phyloP scores from a whole-genome alignment of 1,140 invertebrate species.

The Brachionus paranguensis region DNA sequence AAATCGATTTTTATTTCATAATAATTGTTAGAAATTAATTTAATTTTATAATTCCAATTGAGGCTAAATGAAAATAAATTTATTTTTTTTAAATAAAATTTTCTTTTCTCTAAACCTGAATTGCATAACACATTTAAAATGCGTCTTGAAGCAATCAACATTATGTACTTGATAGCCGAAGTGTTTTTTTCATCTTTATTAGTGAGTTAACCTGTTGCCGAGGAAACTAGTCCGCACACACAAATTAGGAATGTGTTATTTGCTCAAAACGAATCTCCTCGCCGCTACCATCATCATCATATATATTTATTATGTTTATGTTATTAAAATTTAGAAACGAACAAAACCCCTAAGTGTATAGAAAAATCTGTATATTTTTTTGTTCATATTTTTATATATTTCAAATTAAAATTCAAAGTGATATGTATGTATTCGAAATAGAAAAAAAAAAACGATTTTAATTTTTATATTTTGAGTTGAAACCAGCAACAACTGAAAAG shows the following conservation, averaged over 20 bases:
- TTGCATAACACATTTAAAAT: neutral
- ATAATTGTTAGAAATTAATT: neutral
- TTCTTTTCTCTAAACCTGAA: neutral
- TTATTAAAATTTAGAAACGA: conserved; percentile 23
- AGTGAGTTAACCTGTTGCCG: neutral
- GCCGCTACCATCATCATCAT: neutral
- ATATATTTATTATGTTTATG: conserved; percentile 30
- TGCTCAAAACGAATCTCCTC: neutral
- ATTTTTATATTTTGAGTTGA: neutral
- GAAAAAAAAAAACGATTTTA: neutral
- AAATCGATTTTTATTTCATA: neutral
- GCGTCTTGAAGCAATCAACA: neutral
- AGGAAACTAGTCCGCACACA: neutral
- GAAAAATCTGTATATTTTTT: conserved; percentile 7
- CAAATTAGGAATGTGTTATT: neutral
- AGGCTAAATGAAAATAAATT: neutral
- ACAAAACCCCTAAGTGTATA: neutral
- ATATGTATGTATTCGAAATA: conserved; percentile 20
- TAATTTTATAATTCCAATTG: neutral
- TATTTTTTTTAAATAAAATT: neutral
- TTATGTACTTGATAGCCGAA: neutral
- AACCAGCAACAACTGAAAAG: conserved; percentile 24
- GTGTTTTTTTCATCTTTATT: neutral
- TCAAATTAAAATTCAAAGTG: conserved; percentile 28
- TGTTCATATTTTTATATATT: conserved; percentile 5